A percentile compares a stretch with the other conserved stretches of the same genome.
phyloP scores from a whole-genome alignment of 2,888 invertebrate species.

The Orthosia cruda region DNA sequence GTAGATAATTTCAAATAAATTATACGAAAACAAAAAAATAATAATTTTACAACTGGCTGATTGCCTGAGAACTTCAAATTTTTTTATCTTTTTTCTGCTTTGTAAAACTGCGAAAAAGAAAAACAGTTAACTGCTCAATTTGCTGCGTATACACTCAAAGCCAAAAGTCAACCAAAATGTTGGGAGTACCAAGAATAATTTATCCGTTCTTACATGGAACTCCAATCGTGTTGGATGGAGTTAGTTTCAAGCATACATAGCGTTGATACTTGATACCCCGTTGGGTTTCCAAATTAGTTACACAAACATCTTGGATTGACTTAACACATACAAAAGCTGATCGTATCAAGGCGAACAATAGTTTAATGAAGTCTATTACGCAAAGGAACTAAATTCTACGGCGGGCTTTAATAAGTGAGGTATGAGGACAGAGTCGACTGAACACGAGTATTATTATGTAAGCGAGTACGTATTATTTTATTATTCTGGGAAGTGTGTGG shows the following conservation, averaged over 20 bases:
- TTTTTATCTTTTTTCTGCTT: too few relatives aligned
- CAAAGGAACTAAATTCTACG: slow-evolving; percentile 39
- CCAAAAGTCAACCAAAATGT: neutral
- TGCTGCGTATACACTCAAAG: neutral
- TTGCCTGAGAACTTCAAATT: neutral
- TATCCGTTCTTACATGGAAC: slow-evolving; percentile 27
- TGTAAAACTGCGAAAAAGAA: too few relatives aligned
- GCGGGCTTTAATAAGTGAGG: slow-evolving; percentile 40
- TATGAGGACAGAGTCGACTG: slow-evolving; percentile 23
- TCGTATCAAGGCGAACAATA: slow-evolving; percentile 43
- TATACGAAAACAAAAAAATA: neutral
- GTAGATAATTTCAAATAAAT: neutral
- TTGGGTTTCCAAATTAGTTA: slow-evolving; percentile 41
- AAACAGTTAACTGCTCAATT: slow-evolving; percentile 6
- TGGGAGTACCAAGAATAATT: slow-evolving; percentile 37
- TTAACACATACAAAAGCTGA: slow-evolving; percentile 53
- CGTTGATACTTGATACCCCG: slow-evolving; percentile 32
- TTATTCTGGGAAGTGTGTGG: slow-evolving; percentile 17
- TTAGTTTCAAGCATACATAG: slow-evolving; percentile 18
- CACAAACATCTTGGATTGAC: slow-evolving; percentile 48
- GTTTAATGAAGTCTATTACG: slow-evolving; percentile 45
- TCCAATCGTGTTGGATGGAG: slow-evolving; percentile 24
- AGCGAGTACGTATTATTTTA: slow-evolving; percentile 22
- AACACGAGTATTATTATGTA: slow-evolving; percentile 28
- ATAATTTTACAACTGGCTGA: neutral